Evolutionary conservation across 2,113 vertebrate species (phyloP).

Genomic region (Cavia porcellus): DNA sequence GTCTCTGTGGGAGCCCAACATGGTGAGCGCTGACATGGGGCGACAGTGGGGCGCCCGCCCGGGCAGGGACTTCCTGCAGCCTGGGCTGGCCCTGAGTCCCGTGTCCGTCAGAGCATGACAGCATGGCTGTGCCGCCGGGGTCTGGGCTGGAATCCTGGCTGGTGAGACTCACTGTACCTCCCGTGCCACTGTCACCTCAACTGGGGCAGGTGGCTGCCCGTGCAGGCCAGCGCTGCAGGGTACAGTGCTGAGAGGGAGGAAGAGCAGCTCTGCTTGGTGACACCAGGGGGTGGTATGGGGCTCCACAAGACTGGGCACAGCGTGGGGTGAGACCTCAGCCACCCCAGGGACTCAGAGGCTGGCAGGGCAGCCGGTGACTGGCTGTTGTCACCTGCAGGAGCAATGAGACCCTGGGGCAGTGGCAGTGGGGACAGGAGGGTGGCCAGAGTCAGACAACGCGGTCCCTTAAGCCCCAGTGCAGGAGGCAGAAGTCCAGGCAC

Average conservation of each 20-base stretch:
- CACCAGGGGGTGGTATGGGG: neutral
- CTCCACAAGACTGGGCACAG: neutral
- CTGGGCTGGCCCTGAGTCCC: neutral
- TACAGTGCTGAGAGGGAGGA: neutral
- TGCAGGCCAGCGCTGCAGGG: neutral
- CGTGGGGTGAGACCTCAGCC: neutral
- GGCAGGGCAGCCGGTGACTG: neutral
- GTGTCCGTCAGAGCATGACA: neutral
- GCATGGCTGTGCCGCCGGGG: neutral
- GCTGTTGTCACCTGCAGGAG: neutral
- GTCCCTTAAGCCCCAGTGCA: neutral
- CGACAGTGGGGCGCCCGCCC: neutral
- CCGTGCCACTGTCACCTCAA: neutral
- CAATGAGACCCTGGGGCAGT: neutral
- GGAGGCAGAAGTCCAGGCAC: neutral
- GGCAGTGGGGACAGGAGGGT: neutral
- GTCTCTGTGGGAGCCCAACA: constrained; percentile 96
- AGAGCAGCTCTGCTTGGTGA: neutral
- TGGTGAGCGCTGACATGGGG: constrained; percentile 90
- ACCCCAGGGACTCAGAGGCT: accelerated
- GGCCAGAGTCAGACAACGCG: neutral
- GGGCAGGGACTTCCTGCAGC: neutral
- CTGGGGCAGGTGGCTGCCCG: neutral
- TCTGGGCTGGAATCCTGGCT: neutral
- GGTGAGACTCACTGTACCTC: neutral